Conservation (phyloP, 2,888 invertebrate species). For the Hedychridium roseum region DNA sequence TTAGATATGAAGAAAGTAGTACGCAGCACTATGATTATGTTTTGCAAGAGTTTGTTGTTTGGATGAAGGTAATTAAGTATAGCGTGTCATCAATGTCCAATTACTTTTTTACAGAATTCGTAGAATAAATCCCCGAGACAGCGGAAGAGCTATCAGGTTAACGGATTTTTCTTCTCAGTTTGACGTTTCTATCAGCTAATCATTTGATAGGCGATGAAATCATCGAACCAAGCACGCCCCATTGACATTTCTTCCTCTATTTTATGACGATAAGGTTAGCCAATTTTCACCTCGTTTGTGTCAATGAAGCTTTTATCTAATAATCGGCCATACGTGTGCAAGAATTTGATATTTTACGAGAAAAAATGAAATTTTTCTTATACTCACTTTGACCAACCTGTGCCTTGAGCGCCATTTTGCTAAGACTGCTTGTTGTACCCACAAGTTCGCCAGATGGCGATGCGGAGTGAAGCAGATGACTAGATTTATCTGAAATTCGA, state of each 20-base stretch:
- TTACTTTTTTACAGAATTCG: too few relatives aligned
- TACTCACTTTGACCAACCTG: conserved; percentile 88
- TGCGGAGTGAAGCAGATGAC: conserved; percentile 14
- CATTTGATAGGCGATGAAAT: conserved; percentile 47
- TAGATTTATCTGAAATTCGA: conserved; percentile 20
- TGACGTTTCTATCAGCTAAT: conserved; percentile 46
- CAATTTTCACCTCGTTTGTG: background rate
- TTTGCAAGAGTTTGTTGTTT: too few relatives aligned
- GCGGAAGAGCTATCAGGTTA: too few relatives aligned
- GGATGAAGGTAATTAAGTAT: too few relatives aligned
- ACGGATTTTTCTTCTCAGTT: too few relatives aligned
- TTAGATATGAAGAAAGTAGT: too few relatives aligned
- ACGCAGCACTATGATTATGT: too few relatives aligned
- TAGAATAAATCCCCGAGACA: too few relatives aligned
- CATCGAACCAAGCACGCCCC: conserved; percentile 39
- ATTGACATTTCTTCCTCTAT: conserved; percentile 1
- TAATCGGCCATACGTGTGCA: too few relatives aligned
- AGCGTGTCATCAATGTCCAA: too few relatives aligned
- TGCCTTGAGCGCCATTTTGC: conserved; percentile 86
- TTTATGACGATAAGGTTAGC: conserved; percentile 10
- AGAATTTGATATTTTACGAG: background rate
- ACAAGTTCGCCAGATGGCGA: conserved; percentile 39
- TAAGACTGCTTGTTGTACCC: conserved; percentile 41
- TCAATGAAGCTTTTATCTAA: background rate
- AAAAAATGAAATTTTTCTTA: conserved; percentile 37